These are phyloP conservation scores for Numenius arquata DNA, from an alignment of 2,113 vertebrate genomes.

Conservation along the genomic window DNA sequence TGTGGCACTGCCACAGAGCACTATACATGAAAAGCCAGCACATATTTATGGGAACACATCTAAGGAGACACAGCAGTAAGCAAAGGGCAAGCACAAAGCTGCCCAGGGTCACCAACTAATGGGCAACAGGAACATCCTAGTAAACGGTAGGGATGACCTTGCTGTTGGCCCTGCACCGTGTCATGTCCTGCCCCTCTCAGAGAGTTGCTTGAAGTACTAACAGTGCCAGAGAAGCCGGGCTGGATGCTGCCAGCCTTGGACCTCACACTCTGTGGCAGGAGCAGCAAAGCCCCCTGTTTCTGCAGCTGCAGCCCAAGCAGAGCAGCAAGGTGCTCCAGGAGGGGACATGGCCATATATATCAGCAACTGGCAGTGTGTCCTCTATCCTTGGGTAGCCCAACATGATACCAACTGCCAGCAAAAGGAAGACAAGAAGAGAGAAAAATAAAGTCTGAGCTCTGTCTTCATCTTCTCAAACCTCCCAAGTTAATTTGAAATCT, in stretches of 20 bases:
- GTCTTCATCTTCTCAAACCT: background rate
- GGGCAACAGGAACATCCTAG: background rate
- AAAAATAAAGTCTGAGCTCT: background rate
- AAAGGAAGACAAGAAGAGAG: background rate
- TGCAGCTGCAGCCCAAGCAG: background rate
- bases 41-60: fast-evolving
- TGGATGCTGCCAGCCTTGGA: background rate
- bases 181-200: background rate
- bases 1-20: background rate
- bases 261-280: background rate
- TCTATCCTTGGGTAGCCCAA: background rate
- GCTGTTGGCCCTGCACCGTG: too few species aligned
- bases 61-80: background rate
- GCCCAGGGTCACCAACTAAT: background rate
- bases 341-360: fast-evolving
- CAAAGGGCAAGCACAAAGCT: background rate
- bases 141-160: background rate
- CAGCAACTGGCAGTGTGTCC: background rate
- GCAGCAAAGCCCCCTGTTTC: background rate
- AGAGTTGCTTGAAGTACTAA: background rate
- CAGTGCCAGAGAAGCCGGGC: background rate
- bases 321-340: background rate
- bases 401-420: background rate
- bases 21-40: background rate
- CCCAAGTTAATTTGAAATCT: background rate